Conservation (phyloP, 2,113 vertebrate species). For the Rhipidura dahli region DNA sequence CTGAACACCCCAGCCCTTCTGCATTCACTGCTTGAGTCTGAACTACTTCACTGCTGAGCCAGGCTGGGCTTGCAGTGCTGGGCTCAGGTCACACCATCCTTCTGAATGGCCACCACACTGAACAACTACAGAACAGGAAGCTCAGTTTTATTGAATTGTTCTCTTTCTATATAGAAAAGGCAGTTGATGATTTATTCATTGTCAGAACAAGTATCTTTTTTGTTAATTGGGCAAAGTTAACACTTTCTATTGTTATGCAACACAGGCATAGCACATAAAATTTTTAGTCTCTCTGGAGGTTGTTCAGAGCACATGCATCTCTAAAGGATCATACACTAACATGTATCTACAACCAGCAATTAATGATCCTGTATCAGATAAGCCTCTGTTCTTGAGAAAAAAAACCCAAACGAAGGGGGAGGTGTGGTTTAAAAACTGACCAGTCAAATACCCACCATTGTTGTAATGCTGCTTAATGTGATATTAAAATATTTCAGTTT, state of each 20-base stretch:
- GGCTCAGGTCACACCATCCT: background rate
- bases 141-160: background rate
- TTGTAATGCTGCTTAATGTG: background rate
- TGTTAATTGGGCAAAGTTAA: background rate
- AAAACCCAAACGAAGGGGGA: fast-evolving
- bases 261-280: fast-evolving
- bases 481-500: background rate
- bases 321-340: background rate
- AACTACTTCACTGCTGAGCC: background rate
- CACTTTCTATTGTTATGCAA: background rate
- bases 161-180: background rate
- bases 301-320: background rate
- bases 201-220: background rate
- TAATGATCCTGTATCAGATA: background rate
- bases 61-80: background rate
- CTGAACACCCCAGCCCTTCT: background rate
- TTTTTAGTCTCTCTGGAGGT: background rate
- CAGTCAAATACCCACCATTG: background rate
- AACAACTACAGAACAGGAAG: background rate
- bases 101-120: background rate
- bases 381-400: background rate
- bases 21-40: background rate
- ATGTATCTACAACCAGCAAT: background rate
- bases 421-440: background rate
- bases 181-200: background rate